Base-by-base conservation (phyloP, 2,797 vertebrate genomes). In the Lutjanus argentimaculatus region DNA sequence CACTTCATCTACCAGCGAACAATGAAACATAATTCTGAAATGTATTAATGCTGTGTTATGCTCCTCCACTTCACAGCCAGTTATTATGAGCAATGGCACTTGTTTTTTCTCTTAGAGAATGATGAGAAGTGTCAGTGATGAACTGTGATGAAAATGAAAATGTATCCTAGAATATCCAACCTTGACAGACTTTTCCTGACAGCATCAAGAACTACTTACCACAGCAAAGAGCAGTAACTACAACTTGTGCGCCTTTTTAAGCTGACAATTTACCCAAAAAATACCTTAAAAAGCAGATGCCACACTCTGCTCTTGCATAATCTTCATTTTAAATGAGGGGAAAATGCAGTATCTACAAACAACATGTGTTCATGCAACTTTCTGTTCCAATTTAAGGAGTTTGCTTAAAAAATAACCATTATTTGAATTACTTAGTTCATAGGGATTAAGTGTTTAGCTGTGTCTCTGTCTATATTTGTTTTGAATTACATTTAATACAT, bases 21-120 rank as follows among this genome's bases (percentile, higher is more conserved):
- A 61, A 61, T 65, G 67, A 56, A 17, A 36, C 25, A 19, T 70
- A 68, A 77, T 78, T 61, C 56, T 74, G 64, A 83, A 63, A 77
- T 9, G 16, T 56, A 53, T 45, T 2, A 14, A 17, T 40, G 62
- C 62, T 57, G 79, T 72, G 13, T 45, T 64, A 15, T 64, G 59
- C 64, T 13, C 69, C 15, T 30, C n/a, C 52, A 21, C 40, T 45
- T 74, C 71, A 12, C 65, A 67, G 19, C 15, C 64, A 21, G 63
- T 67, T 64, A 72, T 79, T 76, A 55, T 8, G 36, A 53, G 25
- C 8, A 21, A 8, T 2, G 7, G 42, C 49, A 21, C 25, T 52
- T 68, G 40, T 51, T 69, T 64, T 67, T 48, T 11, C 4, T 65
- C 45, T n/a, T 8, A 19, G 43, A 57, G 14, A 55, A 59, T 45